Evolutionary conservation across 2,797 vertebrate genomes (phyloP), one percentile per base, ranked within the genome.

Genomic region (Valencia hispanica): DNA sequence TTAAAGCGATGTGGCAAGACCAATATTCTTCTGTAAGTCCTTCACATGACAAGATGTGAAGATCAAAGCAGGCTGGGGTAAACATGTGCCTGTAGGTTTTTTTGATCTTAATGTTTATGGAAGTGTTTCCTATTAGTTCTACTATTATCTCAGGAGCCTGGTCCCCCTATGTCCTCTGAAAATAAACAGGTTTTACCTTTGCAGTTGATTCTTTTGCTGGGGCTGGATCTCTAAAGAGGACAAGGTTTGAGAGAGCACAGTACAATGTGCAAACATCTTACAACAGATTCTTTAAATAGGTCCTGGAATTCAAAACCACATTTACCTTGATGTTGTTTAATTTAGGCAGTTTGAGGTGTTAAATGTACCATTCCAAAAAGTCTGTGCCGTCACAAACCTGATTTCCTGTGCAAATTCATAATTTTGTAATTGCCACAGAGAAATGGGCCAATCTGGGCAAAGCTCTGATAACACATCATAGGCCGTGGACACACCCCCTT

Each of bases 61-160:
- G 68, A 74, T 79, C 32, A 84, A 85, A 86, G 79, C 59, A 65
- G 47, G 61, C 71, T 18, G 68, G 61, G 66, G 70, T 72, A 22
- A 75, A 43, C 3, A 36, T 27, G 53, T 55, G 75, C 30, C 77
- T 47, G 68, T 10, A 43, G 76, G 61, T 57, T 48, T 9, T n/a
- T 20, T 68, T 65, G 50, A 55, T 27, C 25, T 47, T 50, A 15
- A 34, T 72, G 48, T n/a, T 27, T 63, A 34, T 25, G 12, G 20
- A 63, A 36, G 34, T 36, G 32, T 36, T 63, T 75, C 1, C 63
- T 68, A 41, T n/a, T 41, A 15, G 36, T n/a, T 68, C 36, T 25
- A 25, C 65, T 15, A 39, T 65, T 39, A 65, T 41, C 20, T 65
- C 20, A 14, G 20, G 25, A 27, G 39, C 39, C 39, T 41, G 0